Evolutionary conservation across 2,888 invertebrate species (phyloP).

Genomic region (Spilosoma lubricipeda): DNA sequence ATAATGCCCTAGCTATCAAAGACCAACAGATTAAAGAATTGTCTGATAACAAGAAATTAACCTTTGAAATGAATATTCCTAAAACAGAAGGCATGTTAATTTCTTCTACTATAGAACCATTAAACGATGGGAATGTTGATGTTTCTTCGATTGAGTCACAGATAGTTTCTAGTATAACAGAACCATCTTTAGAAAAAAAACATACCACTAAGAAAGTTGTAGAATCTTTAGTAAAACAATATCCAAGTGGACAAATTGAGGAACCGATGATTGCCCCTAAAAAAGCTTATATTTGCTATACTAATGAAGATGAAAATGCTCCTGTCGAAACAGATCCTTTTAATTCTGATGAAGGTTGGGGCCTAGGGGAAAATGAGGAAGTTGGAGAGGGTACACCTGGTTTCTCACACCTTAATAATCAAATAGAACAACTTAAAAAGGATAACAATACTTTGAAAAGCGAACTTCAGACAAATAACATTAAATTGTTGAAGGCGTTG

Average conservation of each 20-base stretch:
- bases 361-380: constrained; percentile 72
- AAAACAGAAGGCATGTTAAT: constrained; percentile 84
- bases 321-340: constrained; percentile 70
- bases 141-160: constrained; percentile 76
- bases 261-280: constrained; percentile 82
- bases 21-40: constrained; percentile 74
- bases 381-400: constrained; percentile 70
- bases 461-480: constrained; percentile 88
- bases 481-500: constrained; percentile 92
- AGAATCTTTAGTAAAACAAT: constrained; percentile 57
- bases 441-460: constrained; percentile 86
- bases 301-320: constrained; percentile 54
- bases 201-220: constrained; percentile 56
- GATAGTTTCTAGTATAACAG: constrained; percentile 67
- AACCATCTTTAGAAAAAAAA: constrained; percentile 47
- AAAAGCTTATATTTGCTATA: constrained; percentile 85
- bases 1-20: constrained; percentile 62
- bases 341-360: constrained; percentile 81
- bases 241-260: constrained; percentile 47
- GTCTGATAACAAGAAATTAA: constrained; percentile 71
- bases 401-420: constrained; percentile 85
- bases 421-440: constrained; percentile 85
- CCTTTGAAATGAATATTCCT: constrained; percentile 82
- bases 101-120: constrained; percentile 78
- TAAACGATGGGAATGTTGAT: constrained; percentile 64